These are phyloP conservation scores for Calonectris borealis DNA, from an alignment of 2,113 vertebrate species.

Conservation along the genomic window DNA sequence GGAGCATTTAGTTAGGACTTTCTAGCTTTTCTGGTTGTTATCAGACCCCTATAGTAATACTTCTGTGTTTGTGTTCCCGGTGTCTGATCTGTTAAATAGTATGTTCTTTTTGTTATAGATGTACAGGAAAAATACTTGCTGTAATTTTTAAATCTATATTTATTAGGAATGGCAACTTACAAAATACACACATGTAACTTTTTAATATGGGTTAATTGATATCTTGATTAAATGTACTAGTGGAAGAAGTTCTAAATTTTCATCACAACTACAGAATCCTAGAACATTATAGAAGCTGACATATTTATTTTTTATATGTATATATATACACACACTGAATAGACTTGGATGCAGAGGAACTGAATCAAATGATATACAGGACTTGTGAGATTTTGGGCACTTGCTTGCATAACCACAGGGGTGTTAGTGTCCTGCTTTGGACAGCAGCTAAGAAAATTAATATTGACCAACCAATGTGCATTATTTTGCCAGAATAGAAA, in stretches of 20 bases:
- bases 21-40: not conserved
- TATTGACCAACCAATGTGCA: not conserved
- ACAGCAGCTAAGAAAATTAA: not conserved
- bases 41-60: not conserved
- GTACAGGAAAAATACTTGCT: not conserved
- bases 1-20: not conserved
- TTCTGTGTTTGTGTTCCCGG: not conserved
- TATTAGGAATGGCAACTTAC: not conserved
- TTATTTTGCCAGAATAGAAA: not conserved
- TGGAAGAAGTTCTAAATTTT: not conserved
- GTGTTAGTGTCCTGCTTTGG: not conserved
- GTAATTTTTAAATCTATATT: not conserved
- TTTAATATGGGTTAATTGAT: not conserved
- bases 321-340: not conserved
- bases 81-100: not conserved
- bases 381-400: not conserved
- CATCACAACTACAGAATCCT: not conserved
- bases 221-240: not conserved
- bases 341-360: not conserved
- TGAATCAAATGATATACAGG: not conserved
- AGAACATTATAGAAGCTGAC: not conserved
- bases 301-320: not conserved
- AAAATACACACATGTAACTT: not conserved
- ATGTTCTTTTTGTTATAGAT: not conserved
- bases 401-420: not conserved